phyloP scores from a whole-genome alignment of 2,888 invertebrate genomes.

The Cybosia mesomella region DNA sequence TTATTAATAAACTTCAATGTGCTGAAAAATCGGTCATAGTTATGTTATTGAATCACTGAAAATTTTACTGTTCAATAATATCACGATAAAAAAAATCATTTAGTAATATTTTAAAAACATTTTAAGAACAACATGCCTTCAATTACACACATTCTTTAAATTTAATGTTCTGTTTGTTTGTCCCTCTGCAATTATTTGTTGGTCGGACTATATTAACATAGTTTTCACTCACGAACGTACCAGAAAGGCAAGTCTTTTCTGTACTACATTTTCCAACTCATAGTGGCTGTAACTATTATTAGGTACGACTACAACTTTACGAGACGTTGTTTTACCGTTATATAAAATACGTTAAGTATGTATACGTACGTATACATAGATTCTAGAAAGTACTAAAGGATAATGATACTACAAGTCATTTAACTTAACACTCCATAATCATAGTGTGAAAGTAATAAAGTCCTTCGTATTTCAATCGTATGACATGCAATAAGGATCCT shows the following conservation, averaged over 20 bases:
- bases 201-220: not conserved
- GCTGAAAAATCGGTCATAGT: no score
- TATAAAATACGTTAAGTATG: not conserved
- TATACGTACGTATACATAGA: not conserved
- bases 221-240: not conserved
- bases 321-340: not conserved
- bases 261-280: not conserved
- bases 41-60: no score
- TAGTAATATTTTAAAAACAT: no score
- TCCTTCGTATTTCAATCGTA: slow-evolving; percentile 4
- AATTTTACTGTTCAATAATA: no score
- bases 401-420: not conserved
- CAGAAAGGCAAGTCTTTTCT: not conserved
- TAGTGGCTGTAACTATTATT: not conserved
- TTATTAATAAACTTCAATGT: no score
- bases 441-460: not conserved
- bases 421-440: not conserved
- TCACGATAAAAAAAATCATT: no score
- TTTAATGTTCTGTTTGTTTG: not conserved
- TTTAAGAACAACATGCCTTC: no score
- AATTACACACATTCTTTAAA: no score
- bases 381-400: not conserved
- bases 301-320: slow-evolving; percentile 2
- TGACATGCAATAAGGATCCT: slow-evolving; percentile 6
- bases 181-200: not conserved